These are phyloP conservation scores for Holothuria leucospilota DNA, from an alignment of 53 echinoderm and acorn worm species.

Conservation along the genomic window DNA sequence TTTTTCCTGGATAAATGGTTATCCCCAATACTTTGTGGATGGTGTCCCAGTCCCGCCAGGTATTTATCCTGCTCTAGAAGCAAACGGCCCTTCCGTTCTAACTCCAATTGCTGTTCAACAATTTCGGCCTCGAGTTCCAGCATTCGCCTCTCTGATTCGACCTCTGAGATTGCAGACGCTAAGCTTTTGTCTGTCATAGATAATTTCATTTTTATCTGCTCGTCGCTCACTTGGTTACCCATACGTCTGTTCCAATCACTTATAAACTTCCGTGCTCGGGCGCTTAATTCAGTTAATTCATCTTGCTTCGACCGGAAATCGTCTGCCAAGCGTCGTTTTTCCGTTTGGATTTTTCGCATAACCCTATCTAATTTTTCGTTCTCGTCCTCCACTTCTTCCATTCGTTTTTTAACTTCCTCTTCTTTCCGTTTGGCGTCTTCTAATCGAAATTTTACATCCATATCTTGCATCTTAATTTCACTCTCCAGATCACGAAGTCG, in stretches of 20 bases:
- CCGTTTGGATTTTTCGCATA: constrained; percentile 17
- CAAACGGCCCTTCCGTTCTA: constrained; percentile 30
- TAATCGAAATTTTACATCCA: constrained; percentile 42
- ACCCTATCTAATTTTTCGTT: constrained; percentile 19
- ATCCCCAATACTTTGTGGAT: not conserved
- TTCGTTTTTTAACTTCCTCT: constrained; percentile 48
- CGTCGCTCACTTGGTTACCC: constrained; percentile 7
- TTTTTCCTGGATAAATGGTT: not conserved
- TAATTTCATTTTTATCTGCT: not conserved
- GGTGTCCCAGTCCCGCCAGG: constrained; percentile 21
- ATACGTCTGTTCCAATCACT: constrained; percentile 19
- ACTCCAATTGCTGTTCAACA: constrained; percentile 34
- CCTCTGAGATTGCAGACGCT: constrained; percentile 35
- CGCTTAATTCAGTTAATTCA: constrained; percentile 6
- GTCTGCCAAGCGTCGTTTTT: constrained; percentile 17
- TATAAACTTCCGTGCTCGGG: not conserved
- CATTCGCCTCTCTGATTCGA: constrained; percentile 35
- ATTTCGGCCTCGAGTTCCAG: constrained; percentile 33
- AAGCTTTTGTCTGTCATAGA: not conserved
- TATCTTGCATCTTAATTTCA: constrained; percentile 61
- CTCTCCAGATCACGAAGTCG: constrained; percentile 62
- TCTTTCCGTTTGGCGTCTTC: constrained; percentile 62
- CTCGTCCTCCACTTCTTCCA: constrained; percentile 33
- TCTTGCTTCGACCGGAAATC: constrained; percentile 24
- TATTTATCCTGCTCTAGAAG: constrained; percentile 25